phyloP scores from a whole-genome alignment of 2,888 invertebrate genomes.

The Saturnia japonica region DNA sequence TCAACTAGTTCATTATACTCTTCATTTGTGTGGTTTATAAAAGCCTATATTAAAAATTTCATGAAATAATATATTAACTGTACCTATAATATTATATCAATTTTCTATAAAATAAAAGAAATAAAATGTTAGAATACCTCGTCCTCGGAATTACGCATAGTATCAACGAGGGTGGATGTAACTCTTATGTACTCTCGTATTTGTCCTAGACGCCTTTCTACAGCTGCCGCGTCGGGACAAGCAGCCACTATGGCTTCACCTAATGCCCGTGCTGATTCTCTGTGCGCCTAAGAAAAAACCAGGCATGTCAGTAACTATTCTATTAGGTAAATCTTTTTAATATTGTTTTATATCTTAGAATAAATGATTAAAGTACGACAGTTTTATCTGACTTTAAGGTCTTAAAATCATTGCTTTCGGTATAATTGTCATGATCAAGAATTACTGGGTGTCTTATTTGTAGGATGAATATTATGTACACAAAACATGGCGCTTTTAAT shows the following conservation, averaged over 20 bases:
- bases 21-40: constrained; percentile 78
- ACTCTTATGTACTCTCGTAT: constrained; percentile 88
- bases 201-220: constrained; percentile 86
- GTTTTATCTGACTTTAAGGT: too few species aligned
- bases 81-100: constrained; percentile 5
- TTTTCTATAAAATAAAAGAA: constrained; percentile 2
- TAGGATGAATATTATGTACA: too few species aligned
- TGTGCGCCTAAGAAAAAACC: constrained; percentile 50
- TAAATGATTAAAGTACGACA: neutral
- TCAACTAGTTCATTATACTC: constrained; percentile 83
- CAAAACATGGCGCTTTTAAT: too few species aligned
- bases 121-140: constrained; percentile 71
- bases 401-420: too few species aligned
- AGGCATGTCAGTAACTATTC: neutral
- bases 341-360: neutral
- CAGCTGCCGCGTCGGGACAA: constrained; percentile 84
- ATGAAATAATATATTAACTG: constrained; percentile 29
- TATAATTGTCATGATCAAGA: too few species aligned
- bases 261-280: constrained; percentile 70
- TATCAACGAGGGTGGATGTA: constrained; percentile 86
- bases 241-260: constrained; percentile 76
- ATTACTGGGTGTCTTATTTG: too few species aligned
- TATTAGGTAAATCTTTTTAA: neutral
- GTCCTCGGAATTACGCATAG: constrained; percentile 86
- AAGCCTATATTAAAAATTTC: constrained; percentile 72